A percentile compares a stretch with the other conserved stretches of the same genome.
phyloP scores from a whole-genome alignment of 1,140 invertebrate species.

The Drosophila mojavensis region DNA sequence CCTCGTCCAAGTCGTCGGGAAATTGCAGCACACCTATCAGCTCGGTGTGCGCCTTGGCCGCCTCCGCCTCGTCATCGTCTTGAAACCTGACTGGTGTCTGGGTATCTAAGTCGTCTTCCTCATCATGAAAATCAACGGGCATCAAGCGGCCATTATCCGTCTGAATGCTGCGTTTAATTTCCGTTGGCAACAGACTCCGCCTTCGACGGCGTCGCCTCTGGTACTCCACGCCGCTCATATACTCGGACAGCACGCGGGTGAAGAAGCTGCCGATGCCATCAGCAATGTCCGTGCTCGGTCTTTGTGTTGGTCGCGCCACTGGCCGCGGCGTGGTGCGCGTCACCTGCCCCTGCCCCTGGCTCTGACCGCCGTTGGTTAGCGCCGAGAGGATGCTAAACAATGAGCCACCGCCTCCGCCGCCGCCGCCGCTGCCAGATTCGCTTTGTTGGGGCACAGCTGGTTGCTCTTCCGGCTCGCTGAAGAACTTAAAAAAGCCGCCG shows the following conservation, averaged over 20 bases:
- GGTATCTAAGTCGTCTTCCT: constrained; percentile 74
- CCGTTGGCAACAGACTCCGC: constrained; percentile 54
- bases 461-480: constrained; percentile 85
- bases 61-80: constrained; percentile 66
- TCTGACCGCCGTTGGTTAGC: constrained; percentile 59
- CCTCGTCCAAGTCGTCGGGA: constrained; percentile 40
- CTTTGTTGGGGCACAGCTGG: constrained; percentile 36
- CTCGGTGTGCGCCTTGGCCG: constrained; percentile 62
- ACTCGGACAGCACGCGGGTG: constrained; percentile 74
- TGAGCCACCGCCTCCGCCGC: constrained; percentile 59
- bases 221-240: constrained; percentile 73
- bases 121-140: constrained; percentile 71
- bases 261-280: constrained; percentile 79
- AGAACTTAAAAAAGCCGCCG: constrained; percentile 92
- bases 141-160: constrained; percentile 52
- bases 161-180: constrained; percentile 60
- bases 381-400: constrained; percentile 76
- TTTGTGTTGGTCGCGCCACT: constrained; percentile 55
- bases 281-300: constrained; percentile 71
- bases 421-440: constrained; percentile 29
- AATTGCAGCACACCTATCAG: constrained; percentile 71
- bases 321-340: constrained; percentile 51
- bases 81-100: constrained; percentile 64
- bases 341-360: constrained; percentile 23
- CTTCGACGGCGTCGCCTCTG: constrained; percentile 55